phyloP scores from a whole-genome alignment of 2,797 vertebrate species.

The Myoxocephalus aenaeus region DNA sequence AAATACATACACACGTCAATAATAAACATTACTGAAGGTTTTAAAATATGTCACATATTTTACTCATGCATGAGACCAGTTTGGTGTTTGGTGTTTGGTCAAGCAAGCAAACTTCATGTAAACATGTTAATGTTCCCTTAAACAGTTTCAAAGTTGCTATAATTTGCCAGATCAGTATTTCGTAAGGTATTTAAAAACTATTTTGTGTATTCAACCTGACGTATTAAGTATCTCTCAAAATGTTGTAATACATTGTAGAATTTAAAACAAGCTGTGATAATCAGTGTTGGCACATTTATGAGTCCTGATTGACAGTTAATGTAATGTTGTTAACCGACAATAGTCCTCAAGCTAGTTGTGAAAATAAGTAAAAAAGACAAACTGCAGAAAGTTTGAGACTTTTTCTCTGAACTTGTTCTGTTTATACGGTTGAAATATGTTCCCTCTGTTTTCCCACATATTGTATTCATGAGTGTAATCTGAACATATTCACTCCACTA shows the following conservation, averaged over 20 bases:
- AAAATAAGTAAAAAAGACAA: neutral
- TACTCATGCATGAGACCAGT: neutral
- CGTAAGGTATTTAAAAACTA: neutral
- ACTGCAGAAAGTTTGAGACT: neutral
- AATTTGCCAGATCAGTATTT: neutral
- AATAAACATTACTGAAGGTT: neutral
- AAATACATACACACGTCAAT: neutral
- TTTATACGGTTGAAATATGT: neutral
- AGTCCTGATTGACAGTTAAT: neutral
- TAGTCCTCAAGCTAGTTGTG: neutral
- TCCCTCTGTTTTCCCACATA: conserved; percentile 6
- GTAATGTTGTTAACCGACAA: neutral
- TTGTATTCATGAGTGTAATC: neutral
- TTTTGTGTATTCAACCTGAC: neutral
- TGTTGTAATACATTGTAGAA: neutral
- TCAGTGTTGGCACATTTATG: neutral
- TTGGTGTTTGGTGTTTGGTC: neutral
- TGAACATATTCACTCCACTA: neutral
- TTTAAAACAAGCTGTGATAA: neutral
- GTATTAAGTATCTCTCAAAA: neutral
- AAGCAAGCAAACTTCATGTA: neutral
- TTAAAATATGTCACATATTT: neutral
- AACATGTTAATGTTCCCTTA: neutral
- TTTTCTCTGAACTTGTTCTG: neutral
- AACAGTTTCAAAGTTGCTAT: neutral